Base-by-base conservation (phyloP, 2,888 invertebrate species). In the Drosophila paracracens region DNA sequence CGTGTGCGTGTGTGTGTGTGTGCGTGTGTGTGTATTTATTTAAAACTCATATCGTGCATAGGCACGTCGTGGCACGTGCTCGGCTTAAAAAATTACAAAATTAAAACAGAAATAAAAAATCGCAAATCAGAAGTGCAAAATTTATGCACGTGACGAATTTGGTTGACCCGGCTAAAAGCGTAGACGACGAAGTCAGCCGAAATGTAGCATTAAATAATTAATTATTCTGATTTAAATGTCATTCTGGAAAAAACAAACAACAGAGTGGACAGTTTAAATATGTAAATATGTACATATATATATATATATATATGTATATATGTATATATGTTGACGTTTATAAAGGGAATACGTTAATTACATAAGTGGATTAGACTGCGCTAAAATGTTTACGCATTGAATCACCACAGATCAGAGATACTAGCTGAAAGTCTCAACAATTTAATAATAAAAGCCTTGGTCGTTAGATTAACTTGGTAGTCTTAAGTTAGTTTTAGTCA, bases 71-170 rank as follows among this genome's bases (percentile, higher is more conserved):
- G 48, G 88, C 81, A 84, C 83, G 83, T 84, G 83, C 88, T 62
- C 56, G 77, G 88, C 88, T 88, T 85, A 74, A 84, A 84, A 84
- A 75, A 58, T 59, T 54, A 65, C 69, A 70, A 79, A 79, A 79
- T 79, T 60, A 79, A 79, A 73, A 70, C 18, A 11, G 36, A 38
- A 74, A 51, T 59, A 76, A 79, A 73, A 71, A 79, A 75, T 63
- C 70, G 67, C 57, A 82, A 81, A 78, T 76, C 80, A 76, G 53
- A 85, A 74, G 66, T 57, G 61, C 70, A 68, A 81, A 76, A 87
- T 83, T 87, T 83, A 84, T 84, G 86, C 88, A 88, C 83, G 86
- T 83, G 75, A 85, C 86, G 73, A 71, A 57, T 76, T 76, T 40
- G 54, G 52, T 60, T 76, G 78, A 62, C 67, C 56, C 54, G 62